Conservation (phyloP, 2,113 vertebrate genomes). For the Heloderma charlesbogerti region DNA sequence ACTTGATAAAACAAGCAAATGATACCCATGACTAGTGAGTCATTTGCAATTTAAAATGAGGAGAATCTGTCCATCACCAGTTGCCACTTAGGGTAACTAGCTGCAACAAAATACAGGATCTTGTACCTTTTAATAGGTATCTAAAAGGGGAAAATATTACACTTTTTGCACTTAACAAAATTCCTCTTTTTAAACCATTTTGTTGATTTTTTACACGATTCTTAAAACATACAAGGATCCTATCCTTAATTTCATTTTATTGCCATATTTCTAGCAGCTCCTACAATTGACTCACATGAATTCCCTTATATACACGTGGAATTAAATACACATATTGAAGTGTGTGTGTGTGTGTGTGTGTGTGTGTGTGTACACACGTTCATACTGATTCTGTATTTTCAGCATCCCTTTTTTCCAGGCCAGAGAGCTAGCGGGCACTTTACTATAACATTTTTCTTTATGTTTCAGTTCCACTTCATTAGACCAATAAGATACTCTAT, state of each 20-base stretch:
- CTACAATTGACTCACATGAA: neutral
- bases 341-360: no score
- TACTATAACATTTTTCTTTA: slow-evolving; percentile 59
- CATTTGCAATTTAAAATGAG: neutral
- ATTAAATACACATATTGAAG: neutral
- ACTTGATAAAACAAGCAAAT: neutral
- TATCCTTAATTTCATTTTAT: neutral
- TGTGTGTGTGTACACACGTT: no score
- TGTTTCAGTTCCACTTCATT: slow-evolving; percentile 60
- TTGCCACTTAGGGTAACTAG: no score
- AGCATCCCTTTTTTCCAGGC: slow-evolving; percentile 42
- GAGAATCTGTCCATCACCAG: neutral
- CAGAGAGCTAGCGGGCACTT: slow-evolving; percentile 44
- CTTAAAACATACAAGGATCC: neutral
- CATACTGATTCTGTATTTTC: slow-evolving; percentile 4
- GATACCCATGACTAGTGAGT: neutral
- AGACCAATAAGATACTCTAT: slow-evolving; percentile 63
- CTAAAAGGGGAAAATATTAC: neutral
- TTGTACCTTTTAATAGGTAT: neutral
- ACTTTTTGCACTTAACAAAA: neutral
- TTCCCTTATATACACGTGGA: neutral
- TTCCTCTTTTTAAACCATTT: neutral
- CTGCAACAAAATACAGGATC: neutral
- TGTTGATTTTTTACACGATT: neutral
- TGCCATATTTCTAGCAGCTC: neutral